A percentile compares a stretch with the other conserved stretches of the same genome.
These are phyloP conservation scores for Cantharis rustica DNA, from an alignment of 2,888 invertebrate species.

Conservation along the genomic window DNA sequence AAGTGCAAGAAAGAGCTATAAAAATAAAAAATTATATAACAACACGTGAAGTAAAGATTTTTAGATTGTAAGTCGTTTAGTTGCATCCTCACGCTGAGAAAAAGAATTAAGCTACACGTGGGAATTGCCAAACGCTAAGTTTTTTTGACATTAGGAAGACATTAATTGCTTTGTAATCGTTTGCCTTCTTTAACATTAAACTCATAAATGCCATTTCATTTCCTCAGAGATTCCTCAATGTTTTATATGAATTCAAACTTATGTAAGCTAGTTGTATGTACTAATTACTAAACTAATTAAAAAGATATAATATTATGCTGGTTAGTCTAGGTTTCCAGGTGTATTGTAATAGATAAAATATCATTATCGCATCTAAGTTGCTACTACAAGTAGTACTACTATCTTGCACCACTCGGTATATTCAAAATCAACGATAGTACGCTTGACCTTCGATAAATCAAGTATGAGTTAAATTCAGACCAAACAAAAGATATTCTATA, in stretches of 20 bases:
- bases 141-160: background rate
- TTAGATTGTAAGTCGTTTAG: background rate
- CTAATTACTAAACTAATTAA: background rate
- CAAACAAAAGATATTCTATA: too few species aligned
- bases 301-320: too few species aligned
- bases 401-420: too few species aligned
- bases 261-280: background rate
- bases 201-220: background rate
- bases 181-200: background rate
- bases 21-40: background rate
- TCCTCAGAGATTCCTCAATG: background rate
- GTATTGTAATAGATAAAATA: too few species aligned
- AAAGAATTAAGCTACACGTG: background rate
- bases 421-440: too few species aligned
- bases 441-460: too few species aligned
- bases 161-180: background rate
- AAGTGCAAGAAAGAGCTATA: background rate
- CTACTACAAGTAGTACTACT: too few species aligned
- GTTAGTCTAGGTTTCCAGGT: too few species aligned
- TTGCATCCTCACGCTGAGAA: background rate
- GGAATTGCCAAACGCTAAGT: background rate
- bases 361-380: too few species aligned
- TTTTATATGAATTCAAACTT: background rate
- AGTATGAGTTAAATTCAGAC: too few species aligned
- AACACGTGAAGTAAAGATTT: background rate